Conservation (phyloP, 1,140 invertebrate species). For the Elymnias hypermnestra region DNA sequence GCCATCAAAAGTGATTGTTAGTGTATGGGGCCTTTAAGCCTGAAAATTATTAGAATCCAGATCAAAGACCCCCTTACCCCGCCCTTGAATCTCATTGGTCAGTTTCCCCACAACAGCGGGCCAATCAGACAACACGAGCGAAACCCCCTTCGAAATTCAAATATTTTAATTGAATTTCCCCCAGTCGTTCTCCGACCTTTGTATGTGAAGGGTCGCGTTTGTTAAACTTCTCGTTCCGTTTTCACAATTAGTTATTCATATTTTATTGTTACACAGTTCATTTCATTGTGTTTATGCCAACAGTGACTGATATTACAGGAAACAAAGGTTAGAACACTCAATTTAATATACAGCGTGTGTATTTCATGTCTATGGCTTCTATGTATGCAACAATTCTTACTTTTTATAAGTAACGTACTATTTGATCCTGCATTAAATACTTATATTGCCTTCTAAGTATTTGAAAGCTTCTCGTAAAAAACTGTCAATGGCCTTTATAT, state of each 20-base stretch:
- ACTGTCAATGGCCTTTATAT: no score
- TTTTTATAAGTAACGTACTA: no score
- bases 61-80: conserved; percentile 9
- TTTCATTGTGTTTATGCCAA: conserved; percentile 42
- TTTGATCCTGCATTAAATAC: no score
- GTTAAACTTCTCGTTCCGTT: conserved; percentile 4
- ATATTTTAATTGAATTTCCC: conserved; percentile 35
- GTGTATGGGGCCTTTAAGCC: background rate
- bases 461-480: no score
- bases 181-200: conserved; percentile 30
- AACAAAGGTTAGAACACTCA: conserved; percentile 25
- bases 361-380: no score
- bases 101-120: background rate
- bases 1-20: no score
- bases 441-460: no score
- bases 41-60: background rate
- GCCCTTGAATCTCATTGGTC: conserved; percentile 27
- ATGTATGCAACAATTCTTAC: no score
- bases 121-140: conserved; percentile 31
- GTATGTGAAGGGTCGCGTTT: conserved; percentile 12
- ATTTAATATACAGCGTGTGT: no score
- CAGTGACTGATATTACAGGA: conserved; percentile 36
- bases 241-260: conserved; percentile 5
- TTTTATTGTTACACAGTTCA: conserved; percentile 14
- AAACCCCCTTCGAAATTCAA: conserved; percentile 47